These are phyloP conservation scores for Empis livida DNA, from an alignment of 2,888 invertebrate species.

Conservation along the genomic window DNA sequence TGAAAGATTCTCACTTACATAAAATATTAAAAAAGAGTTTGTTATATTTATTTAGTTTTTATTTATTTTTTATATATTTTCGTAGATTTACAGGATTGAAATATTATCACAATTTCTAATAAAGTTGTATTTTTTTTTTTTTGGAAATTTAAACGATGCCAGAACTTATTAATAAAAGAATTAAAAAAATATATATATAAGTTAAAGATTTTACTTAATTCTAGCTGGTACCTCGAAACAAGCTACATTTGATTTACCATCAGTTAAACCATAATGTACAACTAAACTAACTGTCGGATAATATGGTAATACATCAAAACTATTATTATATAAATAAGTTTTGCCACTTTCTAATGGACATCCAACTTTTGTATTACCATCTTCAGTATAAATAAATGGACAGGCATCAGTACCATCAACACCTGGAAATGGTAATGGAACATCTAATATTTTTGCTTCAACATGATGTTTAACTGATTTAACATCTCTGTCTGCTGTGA, in stretches of 20 bases:
- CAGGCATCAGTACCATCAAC: conserved; percentile 61
- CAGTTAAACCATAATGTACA: conserved; percentile 51
- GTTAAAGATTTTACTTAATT: conserved; percentile 36
- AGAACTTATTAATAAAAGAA: no score
- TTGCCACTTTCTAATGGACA: conserved; percentile 58
- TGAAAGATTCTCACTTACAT: no score
- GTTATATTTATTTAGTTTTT: no score
- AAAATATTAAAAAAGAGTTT: no score
- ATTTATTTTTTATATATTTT: no score
- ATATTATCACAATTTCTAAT: no score
- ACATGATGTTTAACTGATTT: conserved; percentile 45
- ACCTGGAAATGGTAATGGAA: conserved; percentile 61
- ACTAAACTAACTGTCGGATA: conserved; percentile 41
- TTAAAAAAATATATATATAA: no score
- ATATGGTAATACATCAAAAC: conserved; percentile 40
- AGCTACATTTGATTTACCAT: conserved; percentile 35
- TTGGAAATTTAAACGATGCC: no score
- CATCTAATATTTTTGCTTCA: conserved; percentile 45
- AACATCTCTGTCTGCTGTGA: conserved; percentile 46
- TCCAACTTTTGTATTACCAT: conserved; percentile 43
- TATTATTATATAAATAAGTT: conserved; percentile 56
- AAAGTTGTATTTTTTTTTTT: no score
- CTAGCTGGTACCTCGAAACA: conserved; percentile 61
- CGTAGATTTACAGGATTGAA: no score
- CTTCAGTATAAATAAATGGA: conserved; percentile 45